Percentiles rank a stretch among this genome's conserved stretches.
These are phyloP conservation scores for Dichetophora obliterata DNA, from an alignment of 2,888 invertebrate genomes.

Conservation along the genomic window DNA sequence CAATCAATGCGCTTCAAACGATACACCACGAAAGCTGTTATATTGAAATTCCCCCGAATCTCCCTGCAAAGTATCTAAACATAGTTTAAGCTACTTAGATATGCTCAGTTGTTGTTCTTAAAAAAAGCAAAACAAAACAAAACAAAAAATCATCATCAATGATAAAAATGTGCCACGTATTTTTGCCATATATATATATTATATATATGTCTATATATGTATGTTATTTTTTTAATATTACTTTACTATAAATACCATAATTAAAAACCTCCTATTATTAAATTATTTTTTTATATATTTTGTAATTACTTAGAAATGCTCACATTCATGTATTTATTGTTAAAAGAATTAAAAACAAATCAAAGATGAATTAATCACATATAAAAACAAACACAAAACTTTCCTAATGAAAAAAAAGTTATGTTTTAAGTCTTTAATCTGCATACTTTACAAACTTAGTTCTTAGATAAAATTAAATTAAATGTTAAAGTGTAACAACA, in stretches of 20 bases:
- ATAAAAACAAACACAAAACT: conserved; percentile 11
- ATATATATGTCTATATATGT: conserved; percentile 17
- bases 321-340: conserved; percentile 18
- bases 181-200: conserved; percentile 40
- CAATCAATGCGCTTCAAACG: too few species aligned
- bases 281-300: background rate
- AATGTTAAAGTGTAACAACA: conserved; percentile 6
- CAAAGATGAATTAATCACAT: background rate
- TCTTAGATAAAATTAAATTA: conserved; percentile 5
- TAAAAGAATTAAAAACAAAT: background rate
- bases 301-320: background rate
- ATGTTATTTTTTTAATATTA: conserved; percentile 3
- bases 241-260: background rate
- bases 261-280: background rate
- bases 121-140: background rate
- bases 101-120: conserved; percentile 8
- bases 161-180: conserved; percentile 37
- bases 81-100: background rate
- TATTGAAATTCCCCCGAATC: too few species aligned
- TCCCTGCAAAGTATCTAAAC: background rate
- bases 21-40: too few species aligned
- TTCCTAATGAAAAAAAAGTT: conserved; percentile 19
- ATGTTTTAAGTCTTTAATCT: background rate
- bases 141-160: background rate
- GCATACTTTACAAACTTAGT: conserved; percentile 16